Evolutionary conservation across 2,888 invertebrate species (phyloP).

Genomic region (Xestobium rufovillosum): DNA sequence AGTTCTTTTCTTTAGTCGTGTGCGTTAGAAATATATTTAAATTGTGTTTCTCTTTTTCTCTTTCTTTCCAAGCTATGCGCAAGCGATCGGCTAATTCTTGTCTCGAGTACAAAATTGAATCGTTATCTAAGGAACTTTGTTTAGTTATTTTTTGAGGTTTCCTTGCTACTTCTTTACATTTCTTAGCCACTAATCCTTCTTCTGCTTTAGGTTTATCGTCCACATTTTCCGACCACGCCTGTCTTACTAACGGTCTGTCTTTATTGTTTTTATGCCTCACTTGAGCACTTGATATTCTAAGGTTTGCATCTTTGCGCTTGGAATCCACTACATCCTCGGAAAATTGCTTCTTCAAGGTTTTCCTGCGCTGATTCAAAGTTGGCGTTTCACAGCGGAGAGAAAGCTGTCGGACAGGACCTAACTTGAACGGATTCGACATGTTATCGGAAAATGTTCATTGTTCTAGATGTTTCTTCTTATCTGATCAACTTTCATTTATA

Average conservation of each 20-base stretch:
- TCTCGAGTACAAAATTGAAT: constrained; percentile 38
- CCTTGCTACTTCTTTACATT: constrained; percentile 32
- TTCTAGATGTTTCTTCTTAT: too few relatives aligned
- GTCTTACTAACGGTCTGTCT: constrained; percentile 18
- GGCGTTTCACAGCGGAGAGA: constrained; percentile 34
- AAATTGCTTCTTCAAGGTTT: constrained; percentile 35
- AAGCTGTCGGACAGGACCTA: constrained; percentile 36
- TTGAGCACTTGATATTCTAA: too few relatives aligned
- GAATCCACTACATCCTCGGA: constrained; percentile 31
- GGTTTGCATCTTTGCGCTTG: constrained; percentile 19
- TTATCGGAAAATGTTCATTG: constrained; percentile 9
- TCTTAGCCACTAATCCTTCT: constrained; percentile 35
- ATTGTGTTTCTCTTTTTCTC: constrained; percentile 48
- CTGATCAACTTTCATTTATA: too few relatives aligned
- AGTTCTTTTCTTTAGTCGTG: constrained; percentile 37
- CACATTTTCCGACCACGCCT: constrained; percentile 25
- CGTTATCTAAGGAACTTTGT: constrained; percentile 33
- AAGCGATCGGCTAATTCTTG: constrained; percentile 47
- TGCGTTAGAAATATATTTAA: constrained; percentile 54
- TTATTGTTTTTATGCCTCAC: constrained; percentile 2
- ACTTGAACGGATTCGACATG: constrained; percentile 29
- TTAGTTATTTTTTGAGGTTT: constrained; percentile 28
- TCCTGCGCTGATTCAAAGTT: constrained; percentile 24
- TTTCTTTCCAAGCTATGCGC: constrained; percentile 45
- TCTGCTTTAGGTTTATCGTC: constrained; percentile 24